Evolutionary conservation across 2,113 vertebrate genomes (phyloP), one percentile per base, ranked within the genome.

Genomic region (Spilogale gracilis): DNA sequence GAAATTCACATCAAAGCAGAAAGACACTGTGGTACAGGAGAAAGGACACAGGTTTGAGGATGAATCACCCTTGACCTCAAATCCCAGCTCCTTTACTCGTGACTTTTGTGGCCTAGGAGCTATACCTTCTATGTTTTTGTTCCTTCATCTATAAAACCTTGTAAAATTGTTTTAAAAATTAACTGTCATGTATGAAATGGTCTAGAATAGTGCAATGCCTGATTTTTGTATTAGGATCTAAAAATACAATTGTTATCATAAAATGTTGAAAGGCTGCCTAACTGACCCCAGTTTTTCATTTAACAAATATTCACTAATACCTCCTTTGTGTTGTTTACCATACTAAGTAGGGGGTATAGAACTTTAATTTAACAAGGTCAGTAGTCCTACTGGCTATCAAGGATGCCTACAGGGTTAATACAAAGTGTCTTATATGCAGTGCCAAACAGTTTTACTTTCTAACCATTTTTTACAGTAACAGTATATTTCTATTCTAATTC

Each of bases 281-380:
- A 73, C 27, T 58, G 54, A 93, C 52, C 83, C 30, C 61, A 65
- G 89, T 50, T 9, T 54, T 82, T 89, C 17, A 92, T 52, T 86
- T 91, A 86, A 86, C 27, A 91, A 84, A 94, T 88, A 95, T 50
- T 56, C 80, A 67, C 9, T 80, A 79, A 5, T 5, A 85, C 12
- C 52, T 92, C 14, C 21, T 60, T 38, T 9, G 63, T 4, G 6
- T n/a, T 84, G 10, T 45, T 54, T 86, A 85, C 20, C n/a, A 87
- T 23, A 30, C 7, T 58, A 82, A 81, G 16, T 45, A 52, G 8
- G 10, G 48, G 54, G 17, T 45, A 27, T n/a, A 25, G 18, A 67
- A 23, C 27, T 94, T 97, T 45, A 81, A 60, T 69, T 91, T 91
- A 96, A 86, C 18, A 85, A 81, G n/a, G 12, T 71, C 21, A 61